Evolutionary conservation across 2,113 vertebrate genomes (phyloP).

Genomic region (Gobiocypris rarus): DNA sequence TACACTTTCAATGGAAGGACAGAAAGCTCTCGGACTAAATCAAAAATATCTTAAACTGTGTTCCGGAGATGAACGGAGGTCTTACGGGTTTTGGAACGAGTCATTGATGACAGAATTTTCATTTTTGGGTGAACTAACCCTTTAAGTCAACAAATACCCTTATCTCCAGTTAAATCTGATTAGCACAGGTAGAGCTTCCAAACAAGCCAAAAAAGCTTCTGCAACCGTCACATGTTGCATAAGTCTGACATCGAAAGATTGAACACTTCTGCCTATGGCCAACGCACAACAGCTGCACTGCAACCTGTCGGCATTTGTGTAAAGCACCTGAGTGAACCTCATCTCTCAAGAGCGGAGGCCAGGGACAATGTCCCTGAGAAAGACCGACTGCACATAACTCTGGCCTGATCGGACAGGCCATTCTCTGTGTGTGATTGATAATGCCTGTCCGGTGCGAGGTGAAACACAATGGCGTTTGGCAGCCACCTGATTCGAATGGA

Average conservation of each 20-base stretch:
- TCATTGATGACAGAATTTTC: no score
- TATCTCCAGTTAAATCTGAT: neutral
- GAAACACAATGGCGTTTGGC: slow-evolving; percentile 55
- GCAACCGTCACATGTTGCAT: neutral
- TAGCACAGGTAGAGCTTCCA: neutral
- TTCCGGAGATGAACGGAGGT: no score
- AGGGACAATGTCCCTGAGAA: slow-evolving; percentile 44
- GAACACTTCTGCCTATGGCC: slow-evolving; percentile 10
- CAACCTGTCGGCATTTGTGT: slow-evolving; percentile 42
- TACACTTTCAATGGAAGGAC: no score
- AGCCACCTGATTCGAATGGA: slow-evolving; percentile 49
- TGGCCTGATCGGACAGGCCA: slow-evolving; percentile 27
- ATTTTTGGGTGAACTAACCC: no score
- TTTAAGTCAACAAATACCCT: no score
- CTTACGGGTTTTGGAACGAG: no score
- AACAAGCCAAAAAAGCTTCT: neutral
- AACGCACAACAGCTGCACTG: slow-evolving; percentile 28
- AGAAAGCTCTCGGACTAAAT: no score
- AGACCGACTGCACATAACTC: slow-evolving; percentile 46
- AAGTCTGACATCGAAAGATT: neutral
- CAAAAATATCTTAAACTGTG: no score
- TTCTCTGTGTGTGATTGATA: slow-evolving; percentile 58
- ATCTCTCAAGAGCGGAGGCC: slow-evolving; percentile 51
- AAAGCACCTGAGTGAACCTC: slow-evolving; percentile 45
- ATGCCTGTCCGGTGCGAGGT: slow-evolving; percentile 50